Base-by-base conservation (phyloP, 2,113 vertebrate genomes). In the Saccopteryx leptura region DNA sequence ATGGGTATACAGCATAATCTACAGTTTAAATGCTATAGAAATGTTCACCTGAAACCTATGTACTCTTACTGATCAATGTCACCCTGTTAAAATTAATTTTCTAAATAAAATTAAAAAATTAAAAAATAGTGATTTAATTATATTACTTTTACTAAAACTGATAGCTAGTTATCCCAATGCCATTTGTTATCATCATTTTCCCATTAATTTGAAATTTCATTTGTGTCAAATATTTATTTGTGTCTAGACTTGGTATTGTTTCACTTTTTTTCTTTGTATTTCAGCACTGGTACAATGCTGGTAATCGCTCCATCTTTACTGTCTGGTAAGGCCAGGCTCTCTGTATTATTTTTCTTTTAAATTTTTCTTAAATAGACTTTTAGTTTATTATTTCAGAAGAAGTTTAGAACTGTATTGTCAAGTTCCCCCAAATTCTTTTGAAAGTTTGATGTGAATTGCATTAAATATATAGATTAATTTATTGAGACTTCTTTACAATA, bases 321-420 rank as follows among this genome's bases (percentile, higher is more conserved):
- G 63, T n/a, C 75, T 96, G 48, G 28, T 50, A 72, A 61, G 54
- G 3, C 18, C 65, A 52, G 61, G 8, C 39, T 71, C 21, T 71
- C 24, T 69, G 8, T 11, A 71, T 72, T 80, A 69, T 12, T 91
- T 58, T 94, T 88, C 48, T 76, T 72, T 88, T 68, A 79, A 74
- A 84, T 15, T 58, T 90, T 48, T 84, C 65, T 94, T 79, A 52
- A 87, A 69, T 90, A 66, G 39, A 8, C 80, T 89, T 85, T 86
- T 68, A 74, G 56, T 39, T 82, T 92, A 74, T 80, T 69, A 61
- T 91, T 93, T 91, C 58, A 90, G 68, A 56, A 80, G 66, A 66
- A 72, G 48, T 80, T 90, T 65, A 84, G 71, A 92, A 95, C 82
- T 82, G 17, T 75, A 50, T 69, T 81, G 31, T 91, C 68, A 92